Evolutionary conservation across 2,888 invertebrate species (phyloP), one percentile per base, ranked within the genome.

Genomic region (Erannis defoliaria): DNA sequence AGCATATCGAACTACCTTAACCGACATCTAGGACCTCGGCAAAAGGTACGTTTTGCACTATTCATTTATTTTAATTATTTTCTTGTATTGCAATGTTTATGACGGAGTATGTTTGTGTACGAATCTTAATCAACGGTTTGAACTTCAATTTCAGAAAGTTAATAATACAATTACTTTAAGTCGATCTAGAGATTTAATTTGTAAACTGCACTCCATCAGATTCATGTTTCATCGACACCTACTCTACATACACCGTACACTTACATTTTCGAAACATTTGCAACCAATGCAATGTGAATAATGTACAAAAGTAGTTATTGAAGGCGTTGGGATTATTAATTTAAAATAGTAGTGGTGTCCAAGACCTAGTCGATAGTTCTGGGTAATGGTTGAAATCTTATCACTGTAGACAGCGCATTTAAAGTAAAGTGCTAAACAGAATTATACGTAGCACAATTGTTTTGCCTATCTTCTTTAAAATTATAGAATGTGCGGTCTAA

Each of bases 1-100:
- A 95, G 97, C 53, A 95, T 98, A 66, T 96, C 97, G 16, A 97
- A 96, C 82, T 96, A 97, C 84, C 96, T 98, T 81, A 94, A 95
- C 75, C 96, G 96, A 83, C 95, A 96, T 73, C 94, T 95, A 77
- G 95, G 94, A 80, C 91, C 93, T 76, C 91, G 95, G 92, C 86
- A 94, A 84, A 90, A 94, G 95, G 82, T 96, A 86, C 50, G 72
- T 64, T 46, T 10, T n/a, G 23, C 8, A 40, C 9, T 50, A 9
- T 6, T 23, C 35, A n/a, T 37, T 29, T 40, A 43, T 9, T n/a
- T n/a, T 35, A 38, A 50, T 5, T 40, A 18, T n/a, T 6, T 4
- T 9, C 18, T 37, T 8, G 19, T 40, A 37, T 16, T 37, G 37
- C 37, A 59, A 23, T 55, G 55, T 62, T 50, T 45, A 57, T 58